Conservation (phyloP, 2,888 invertebrate species). For the Metallyticus violacea region DNA sequence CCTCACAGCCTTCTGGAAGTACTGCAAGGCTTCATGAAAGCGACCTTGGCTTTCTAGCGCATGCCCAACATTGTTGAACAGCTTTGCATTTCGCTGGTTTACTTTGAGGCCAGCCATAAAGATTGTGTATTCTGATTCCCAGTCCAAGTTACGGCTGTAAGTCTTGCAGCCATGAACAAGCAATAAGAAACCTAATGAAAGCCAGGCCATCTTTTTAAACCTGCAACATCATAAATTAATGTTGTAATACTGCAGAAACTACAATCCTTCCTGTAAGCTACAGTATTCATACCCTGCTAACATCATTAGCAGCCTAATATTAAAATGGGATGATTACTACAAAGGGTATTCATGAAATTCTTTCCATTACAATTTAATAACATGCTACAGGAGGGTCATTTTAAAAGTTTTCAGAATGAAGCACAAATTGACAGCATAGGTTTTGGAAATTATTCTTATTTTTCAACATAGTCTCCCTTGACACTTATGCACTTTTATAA, state of each 20-base stretch:
- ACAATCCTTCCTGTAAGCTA: neutral
- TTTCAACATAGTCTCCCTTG: too few relatives aligned
- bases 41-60: conserved; percentile 77
- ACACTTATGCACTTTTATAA: too few relatives aligned
- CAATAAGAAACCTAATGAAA: conserved; percentile 63
- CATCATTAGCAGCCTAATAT: neutral
- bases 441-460: too few relatives aligned
- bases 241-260: neutral
- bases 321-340: too few relatives aligned
- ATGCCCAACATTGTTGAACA: conserved; percentile 97
- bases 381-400: too few relatives aligned
- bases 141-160: conserved; percentile 84
- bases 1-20: conserved; percentile 87
- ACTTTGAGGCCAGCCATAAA: conserved; percentile 88
- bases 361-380: too few relatives aligned
- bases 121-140: conserved; percentile 89
- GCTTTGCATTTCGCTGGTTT: conserved; percentile 88
- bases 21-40: conserved; percentile 75
- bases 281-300: neutral
- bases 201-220: conserved; percentile 61
- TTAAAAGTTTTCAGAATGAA: too few relatives aligned
- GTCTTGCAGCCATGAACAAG: conserved; percentile 82
- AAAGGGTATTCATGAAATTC: too few relatives aligned
- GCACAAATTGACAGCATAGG: too few relatives aligned
- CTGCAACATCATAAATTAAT: conserved; percentile 37